Conservation (phyloP, 2,113 vertebrate species). For the Turdus rufiventris region DNA sequence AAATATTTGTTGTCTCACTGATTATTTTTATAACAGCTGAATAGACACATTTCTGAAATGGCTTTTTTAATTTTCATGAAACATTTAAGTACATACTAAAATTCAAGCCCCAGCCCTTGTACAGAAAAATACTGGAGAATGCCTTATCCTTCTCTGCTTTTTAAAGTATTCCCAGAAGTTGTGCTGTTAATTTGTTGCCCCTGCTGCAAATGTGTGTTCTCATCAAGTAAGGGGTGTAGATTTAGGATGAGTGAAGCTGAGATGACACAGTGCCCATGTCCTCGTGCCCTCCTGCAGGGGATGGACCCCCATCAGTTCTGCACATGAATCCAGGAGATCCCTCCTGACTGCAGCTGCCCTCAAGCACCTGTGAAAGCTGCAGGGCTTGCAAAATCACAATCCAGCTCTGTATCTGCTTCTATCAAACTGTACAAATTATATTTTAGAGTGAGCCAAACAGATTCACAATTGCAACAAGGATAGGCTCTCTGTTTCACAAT, state of each 20-base stretch:
- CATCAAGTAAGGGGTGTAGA: neutral
- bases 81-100: neutral
- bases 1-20: neutral
- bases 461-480: neutral
- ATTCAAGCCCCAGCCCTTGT: neutral
- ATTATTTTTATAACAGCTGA: neutral
- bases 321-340: neutral
- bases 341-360: neutral
- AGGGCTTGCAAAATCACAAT: neutral
- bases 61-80: neutral
- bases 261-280: neutral
- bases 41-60: neutral
- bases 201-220: neutral
- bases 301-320: neutral
- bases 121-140: neutral
- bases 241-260: neutral
- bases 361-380: neutral
- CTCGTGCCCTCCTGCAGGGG: neutral
- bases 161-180: neutral
- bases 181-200: neutral
- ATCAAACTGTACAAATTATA: neutral
- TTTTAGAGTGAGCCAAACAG: neutral
- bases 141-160: neutral
- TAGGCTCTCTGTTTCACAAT: neutral
- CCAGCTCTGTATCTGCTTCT: neutral